Conservation (phyloP, 2,888 invertebrate genomes). For the Ectemnius lituratus region DNA sequence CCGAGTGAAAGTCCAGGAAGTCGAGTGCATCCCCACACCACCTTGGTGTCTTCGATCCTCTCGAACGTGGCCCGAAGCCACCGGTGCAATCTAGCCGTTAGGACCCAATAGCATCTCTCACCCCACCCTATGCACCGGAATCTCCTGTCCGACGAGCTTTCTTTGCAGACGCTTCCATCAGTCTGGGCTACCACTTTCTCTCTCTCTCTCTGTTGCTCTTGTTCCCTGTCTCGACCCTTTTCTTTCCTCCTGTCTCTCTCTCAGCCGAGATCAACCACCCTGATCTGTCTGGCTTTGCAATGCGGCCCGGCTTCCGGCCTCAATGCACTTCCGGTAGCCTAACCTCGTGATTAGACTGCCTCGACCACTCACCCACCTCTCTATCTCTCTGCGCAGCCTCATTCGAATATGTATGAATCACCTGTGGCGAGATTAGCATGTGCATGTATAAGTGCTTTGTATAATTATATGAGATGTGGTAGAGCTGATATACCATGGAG, state of each 20-base stretch:
- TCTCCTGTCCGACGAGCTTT: slow-evolving; percentile 44
- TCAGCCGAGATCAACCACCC: not conserved
- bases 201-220: not conserved
- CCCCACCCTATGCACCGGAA: slow-evolving; percentile 24
- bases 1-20: slow-evolving; percentile 44
- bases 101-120: slow-evolving; percentile 47
- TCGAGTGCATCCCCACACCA: slow-evolving; percentile 42
- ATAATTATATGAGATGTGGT: too few species aligned
- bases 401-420: too few species aligned
- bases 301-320: slow-evolving; percentile 37
- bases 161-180: slow-evolving; percentile 45
- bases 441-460: too few species aligned
- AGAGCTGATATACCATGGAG: too few species aligned
- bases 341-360: too few species aligned
- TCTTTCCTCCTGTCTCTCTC: not conserved
- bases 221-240: not conserved
- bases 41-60: slow-evolving; percentile 57
- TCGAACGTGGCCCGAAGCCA: slow-evolving; percentile 56
- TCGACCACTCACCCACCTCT: too few species aligned
- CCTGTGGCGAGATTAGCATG: too few species aligned
- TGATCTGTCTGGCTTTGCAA: slow-evolving; percentile 37
- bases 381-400: too few species aligned
- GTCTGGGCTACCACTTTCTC: slow-evolving; percentile 28
- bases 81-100: slow-evolving; percentile 53
- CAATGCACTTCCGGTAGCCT: slow-evolving; percentile 16